Evolutionary conservation across 2,797 vertebrate genomes (phyloP).

Genomic region (Morus bassanus): DNA sequence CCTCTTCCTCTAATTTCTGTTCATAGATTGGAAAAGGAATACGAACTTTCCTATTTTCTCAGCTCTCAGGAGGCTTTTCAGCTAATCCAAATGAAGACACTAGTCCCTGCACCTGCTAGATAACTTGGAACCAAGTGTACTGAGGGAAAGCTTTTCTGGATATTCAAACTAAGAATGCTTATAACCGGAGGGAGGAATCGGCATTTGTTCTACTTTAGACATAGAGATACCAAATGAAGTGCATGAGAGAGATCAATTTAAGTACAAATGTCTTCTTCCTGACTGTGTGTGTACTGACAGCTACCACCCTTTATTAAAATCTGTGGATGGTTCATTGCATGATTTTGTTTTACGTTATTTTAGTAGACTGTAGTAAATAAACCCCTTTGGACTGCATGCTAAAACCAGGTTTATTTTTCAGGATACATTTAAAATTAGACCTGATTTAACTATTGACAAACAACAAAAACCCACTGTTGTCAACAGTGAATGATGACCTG

Average conservation of each 20-base stretch:
- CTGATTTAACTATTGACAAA: neutral
- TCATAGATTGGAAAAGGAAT: constrained; percentile 66
- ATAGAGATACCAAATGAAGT: neutral
- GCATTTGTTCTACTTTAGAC: neutral
- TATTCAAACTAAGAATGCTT: neutral
- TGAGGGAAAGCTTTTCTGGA: neutral
- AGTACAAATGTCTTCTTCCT: neutral
- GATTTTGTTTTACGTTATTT: neutral
- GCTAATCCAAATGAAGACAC: constrained; percentile 40
- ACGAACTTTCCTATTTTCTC: constrained; percentile 58
- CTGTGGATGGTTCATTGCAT: neutral
- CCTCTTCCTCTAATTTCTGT: constrained; percentile 40
- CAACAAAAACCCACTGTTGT: neutral
- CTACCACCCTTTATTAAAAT: constrained; percentile 36
- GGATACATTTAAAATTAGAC: neutral
- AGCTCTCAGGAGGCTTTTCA: constrained; percentile 60
- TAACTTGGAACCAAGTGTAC: constrained; percentile 5
- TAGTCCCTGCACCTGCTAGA: constrained; percentile 35
- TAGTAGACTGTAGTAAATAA: neutral
- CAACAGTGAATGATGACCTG: neutral
- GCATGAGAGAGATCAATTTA: neutral
- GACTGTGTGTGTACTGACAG: neutral
- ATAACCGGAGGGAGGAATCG: neutral
- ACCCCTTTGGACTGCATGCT: neutral
- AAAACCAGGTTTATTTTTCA: neutral